Base-by-base conservation (phyloP, 2,888 invertebrate species). In the Notodonta dromedarius region DNA sequence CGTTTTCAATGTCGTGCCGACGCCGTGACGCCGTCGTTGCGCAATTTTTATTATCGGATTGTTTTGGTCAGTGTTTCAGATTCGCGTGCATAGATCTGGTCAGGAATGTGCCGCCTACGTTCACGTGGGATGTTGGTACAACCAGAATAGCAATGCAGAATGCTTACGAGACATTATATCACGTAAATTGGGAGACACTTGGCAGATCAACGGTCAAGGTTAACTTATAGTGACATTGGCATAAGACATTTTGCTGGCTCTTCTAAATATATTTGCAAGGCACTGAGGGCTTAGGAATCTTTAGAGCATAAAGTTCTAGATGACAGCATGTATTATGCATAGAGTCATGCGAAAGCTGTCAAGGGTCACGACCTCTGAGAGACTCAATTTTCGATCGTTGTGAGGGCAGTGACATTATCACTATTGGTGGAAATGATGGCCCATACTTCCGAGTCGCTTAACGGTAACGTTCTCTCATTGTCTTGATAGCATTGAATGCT, bases 1-100 rank as follows among this genome's bases (percentile, higher is more conserved):
- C 67, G 63, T 62, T 70, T 78, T 79, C 81, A 81, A 81, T 80
- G 80, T 79, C 79, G 70, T 42, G 24, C 40, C 58, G 68, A 62
- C 42, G 39, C 42, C 56, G 69, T 73, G 71, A 71, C 71, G 75
- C 64, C 24, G 16, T 14, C 42, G 52, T 73, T 74, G 66, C 76
- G 73, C 67, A 73, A 73, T 60, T 11, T 2, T 46, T 16, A 46
- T 62, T 66, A 55, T 63, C 66, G 66, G 60, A 65, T 67, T 68
- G 68, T 70, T 70, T 69, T 63, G 66, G 58, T 66, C 58, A 46
- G 54, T 14, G 52, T 32, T 52, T 52, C 5, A 52, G 13, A 5
- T 52, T 39, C 39, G 54, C 52, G 52, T 32, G 52, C 39, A 39
- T 54, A 39, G 58, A 58, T 60, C 63, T 56, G 57, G 58, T 54